These are phyloP conservation scores for Macrotus californicus DNA, from an alignment of 2,113 vertebrate genomes.

Conservation along the genomic window DNA sequence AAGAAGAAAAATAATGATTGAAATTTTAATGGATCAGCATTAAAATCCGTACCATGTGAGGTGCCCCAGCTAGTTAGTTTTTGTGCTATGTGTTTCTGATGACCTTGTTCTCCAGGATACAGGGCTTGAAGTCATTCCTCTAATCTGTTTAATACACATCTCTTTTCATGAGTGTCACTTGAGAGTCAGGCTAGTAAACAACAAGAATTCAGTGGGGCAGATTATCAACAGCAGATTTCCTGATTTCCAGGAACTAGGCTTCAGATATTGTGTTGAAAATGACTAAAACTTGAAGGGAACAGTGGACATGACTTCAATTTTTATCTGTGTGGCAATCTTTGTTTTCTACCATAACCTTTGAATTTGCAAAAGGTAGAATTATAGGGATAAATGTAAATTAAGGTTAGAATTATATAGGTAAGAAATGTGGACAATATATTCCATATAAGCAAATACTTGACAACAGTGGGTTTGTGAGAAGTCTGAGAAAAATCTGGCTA, in stretches of 20 bases:
- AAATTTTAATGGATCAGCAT: constrained; percentile 24
- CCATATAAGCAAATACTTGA: neutral
- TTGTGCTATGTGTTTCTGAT: neutral
- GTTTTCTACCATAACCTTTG: neutral
- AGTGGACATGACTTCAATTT: neutral
- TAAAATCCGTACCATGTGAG: constrained; percentile 10
- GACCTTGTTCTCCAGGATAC: neutral
- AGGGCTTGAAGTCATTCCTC: constrained; percentile 37
- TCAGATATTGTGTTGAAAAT: neutral
- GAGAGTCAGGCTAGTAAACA: neutral
- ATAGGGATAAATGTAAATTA: neutral
- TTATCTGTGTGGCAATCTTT: constrained; percentile 12
- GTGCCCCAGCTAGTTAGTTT: neutral
- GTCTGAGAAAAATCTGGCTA: neutral
- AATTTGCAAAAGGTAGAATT: neutral
- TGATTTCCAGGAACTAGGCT: neutral
- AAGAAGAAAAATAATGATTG: constrained; percentile 11
- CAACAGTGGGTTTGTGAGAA: neutral
- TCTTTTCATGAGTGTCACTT: constrained; percentile 13
- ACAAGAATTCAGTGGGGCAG: neutral
- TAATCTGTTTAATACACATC: constrained; percentile 38
- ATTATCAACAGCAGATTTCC: neutral
- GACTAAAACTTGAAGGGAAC: constrained; percentile 1
- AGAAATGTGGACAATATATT: neutral
- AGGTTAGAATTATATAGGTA: neutral